These are phyloP conservation scores for Stercorarius parasiticus DNA, from an alignment of 2,113 vertebrate species.

Conservation along the genomic window DNA sequence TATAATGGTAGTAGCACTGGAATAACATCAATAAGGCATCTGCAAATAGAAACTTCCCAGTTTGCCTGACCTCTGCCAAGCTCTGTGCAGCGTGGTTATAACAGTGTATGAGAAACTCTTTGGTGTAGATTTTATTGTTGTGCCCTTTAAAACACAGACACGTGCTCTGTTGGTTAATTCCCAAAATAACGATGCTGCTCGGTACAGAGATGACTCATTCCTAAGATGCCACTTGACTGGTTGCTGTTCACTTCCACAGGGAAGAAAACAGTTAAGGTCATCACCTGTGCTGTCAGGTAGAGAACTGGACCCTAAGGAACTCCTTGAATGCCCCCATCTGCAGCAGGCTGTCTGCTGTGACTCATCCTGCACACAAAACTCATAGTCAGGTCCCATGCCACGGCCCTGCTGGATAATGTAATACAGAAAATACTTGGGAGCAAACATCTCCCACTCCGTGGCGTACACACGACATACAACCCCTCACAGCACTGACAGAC, in stretches of 20 bases:
- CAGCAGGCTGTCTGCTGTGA: neutral
- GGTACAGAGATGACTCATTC: neutral
- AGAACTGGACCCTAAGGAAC: neutral
- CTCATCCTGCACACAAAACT: neutral
- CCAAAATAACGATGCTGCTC: conserved; percentile 19
- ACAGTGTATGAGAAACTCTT: neutral
- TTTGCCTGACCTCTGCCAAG: neutral
- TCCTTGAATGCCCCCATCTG: neutral
- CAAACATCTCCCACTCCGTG: neutral
- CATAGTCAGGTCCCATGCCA: neutral
- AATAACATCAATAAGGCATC: conserved; percentile 38
- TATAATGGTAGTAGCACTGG: neutral
- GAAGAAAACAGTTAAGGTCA: neutral
- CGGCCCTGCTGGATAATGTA: neutral
- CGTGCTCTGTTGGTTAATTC: neutral
- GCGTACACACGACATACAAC: accelerated
- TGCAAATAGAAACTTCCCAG: conserved; percentile 4
- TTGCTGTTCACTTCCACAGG: neutral
- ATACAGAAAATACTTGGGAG: neutral
- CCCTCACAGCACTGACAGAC: neutral
- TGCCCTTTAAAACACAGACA: neutral
- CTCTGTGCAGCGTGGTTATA: neutral
- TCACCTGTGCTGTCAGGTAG: neutral
- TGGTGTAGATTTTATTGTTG: neutral
- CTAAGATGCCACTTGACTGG: neutral